Percentiles rank a stretch among this genome's conserved stretches.
Conservation (phyloP, 2,113 vertebrate species). For the Paradisaea rubra region DNA sequence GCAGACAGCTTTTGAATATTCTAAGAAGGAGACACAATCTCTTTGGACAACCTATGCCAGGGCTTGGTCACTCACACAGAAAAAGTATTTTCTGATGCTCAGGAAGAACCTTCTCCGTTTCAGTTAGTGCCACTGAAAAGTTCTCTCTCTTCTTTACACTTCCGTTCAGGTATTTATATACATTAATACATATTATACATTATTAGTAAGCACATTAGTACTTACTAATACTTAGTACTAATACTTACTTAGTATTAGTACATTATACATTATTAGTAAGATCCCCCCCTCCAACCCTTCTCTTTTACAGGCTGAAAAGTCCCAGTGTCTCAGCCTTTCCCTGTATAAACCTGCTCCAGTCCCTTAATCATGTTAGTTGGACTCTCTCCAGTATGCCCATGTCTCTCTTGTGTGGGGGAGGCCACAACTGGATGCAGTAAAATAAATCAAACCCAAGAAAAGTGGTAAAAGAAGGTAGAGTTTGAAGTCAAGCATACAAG, state of each 20-base stretch:
- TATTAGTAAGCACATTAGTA: no score
- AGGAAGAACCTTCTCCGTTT: not conserved
- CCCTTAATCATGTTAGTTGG: not conserved
- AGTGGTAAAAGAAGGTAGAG: not conserved
- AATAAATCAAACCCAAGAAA: not conserved
- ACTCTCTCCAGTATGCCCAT: not conserved
- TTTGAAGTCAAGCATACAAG: not conserved
- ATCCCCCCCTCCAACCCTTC: fast-evolving
- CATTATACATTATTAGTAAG: not conserved
- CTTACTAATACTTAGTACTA: no score
- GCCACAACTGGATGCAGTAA: not conserved
- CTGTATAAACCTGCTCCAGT: not conserved
- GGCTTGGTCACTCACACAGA: not conserved
- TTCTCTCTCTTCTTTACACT: not conserved
- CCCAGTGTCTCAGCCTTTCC: not conserved
- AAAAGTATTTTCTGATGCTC: not conserved
- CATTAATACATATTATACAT: not conserved
- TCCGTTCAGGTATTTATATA: not conserved
- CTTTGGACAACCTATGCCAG: not conserved
- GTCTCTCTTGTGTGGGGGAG: not conserved
- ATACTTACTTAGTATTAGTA: no score
- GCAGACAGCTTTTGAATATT: not conserved
- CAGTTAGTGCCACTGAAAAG: not conserved
- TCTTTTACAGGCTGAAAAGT: not conserved
- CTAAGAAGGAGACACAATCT: not conserved